Percentiles rank a stretch among this genome's conserved stretches.
Conservation (phyloP, 2,113 vertebrate genomes). For the Catharus fuscescens region DNA sequence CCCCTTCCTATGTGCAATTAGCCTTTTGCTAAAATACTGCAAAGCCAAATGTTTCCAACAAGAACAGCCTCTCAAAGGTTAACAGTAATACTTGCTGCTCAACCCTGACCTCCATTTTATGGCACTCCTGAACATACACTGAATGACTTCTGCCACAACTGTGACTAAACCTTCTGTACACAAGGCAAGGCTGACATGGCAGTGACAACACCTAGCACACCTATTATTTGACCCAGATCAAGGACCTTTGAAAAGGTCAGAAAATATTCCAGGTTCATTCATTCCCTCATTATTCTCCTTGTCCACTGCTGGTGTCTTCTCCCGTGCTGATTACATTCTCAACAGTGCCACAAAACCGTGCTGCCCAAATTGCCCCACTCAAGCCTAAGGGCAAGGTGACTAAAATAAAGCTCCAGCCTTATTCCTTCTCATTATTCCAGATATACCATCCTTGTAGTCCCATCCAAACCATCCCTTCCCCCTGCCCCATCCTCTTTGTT, state of each 20-base stretch:
- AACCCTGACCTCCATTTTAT: background rate
- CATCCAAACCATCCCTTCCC: background rate
- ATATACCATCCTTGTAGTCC: rapidly evolving
- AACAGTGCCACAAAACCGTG: background rate
- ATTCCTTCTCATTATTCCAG: background rate
- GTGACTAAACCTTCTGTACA: constrained; percentile 2
- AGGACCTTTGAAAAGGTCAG: background rate
- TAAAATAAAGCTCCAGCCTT: background rate
- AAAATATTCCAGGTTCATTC: background rate
- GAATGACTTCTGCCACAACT: background rate
- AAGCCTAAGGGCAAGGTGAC: background rate
- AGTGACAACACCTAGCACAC: background rate
- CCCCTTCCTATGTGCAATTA: background rate
- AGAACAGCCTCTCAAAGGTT: background rate
- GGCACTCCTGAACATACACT: background rate
- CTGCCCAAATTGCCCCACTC: background rate
- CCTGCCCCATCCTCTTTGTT: background rate
- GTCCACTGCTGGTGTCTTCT: background rate
- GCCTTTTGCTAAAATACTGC: background rate
- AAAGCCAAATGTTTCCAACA: background rate
- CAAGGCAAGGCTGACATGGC: background rate
- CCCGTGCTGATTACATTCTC: background rate
- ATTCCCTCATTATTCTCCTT: background rate
- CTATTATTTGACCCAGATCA: background rate
- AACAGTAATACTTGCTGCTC: background rate